Percentiles rank a stretch among this genome's conserved stretches.
phyloP scores from a whole-genome alignment of 53 echinoderm and acorn worm genomes.

The Holothuria scabra region DNA sequence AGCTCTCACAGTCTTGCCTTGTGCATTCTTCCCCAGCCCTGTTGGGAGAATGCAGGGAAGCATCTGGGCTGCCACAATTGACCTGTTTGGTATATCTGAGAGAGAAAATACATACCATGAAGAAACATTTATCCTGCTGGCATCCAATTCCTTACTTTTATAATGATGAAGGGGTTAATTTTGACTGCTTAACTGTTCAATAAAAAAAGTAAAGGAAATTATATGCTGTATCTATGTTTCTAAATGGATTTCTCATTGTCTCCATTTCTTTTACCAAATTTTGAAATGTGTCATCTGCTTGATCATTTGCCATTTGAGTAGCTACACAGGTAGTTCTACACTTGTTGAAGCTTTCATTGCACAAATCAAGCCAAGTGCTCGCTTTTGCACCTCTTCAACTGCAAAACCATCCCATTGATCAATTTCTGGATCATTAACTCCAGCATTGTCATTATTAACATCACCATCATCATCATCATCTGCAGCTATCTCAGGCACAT shows the following conservation, averaged over 20 bases:
- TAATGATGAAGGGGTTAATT: no score
- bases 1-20: no score
- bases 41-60: no score
- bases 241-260: slow-evolving; percentile 8
- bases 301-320: slow-evolving; percentile 9
- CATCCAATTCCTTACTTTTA: no score
- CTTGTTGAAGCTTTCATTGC: slow-evolving; percentile 31
- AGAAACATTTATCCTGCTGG: no score
- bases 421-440: neutral
- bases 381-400: slow-evolving; percentile 9
- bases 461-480: slow-evolving; percentile 16
- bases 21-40: no score
- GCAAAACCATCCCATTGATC: slow-evolving; percentile 20
- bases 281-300: slow-evolving; percentile 4
- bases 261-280: slow-evolving; percentile 16
- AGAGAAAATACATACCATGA: no score
- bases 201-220: no score
- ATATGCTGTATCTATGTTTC: slow-evolving; percentile 9
- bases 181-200: neutral
- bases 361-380: slow-evolving; percentile 30
- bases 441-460: neutral
- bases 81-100: no score
- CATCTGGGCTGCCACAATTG: no score
- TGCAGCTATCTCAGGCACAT: slow-evolving; percentile 6
- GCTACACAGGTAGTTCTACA: slow-evolving; percentile 9